phyloP scores from a whole-genome alignment of 2,113 vertebrate genomes.

The Xiphophorus couchianus region DNA sequence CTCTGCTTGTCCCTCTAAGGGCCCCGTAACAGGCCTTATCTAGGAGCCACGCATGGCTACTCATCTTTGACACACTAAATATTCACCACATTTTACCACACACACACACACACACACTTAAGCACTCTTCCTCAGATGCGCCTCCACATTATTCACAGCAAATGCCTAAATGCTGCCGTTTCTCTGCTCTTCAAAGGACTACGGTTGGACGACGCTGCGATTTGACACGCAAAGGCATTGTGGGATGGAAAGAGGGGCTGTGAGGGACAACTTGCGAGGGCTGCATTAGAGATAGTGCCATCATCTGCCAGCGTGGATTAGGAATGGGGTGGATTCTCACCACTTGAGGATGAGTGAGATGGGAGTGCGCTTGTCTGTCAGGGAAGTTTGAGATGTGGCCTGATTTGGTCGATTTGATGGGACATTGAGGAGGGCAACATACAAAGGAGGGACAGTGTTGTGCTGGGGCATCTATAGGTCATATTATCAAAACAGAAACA shows the following conservation, averaged over 20 bases:
- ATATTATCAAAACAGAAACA: too few species aligned
- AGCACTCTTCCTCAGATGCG: conserved; percentile 16
- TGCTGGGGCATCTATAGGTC: not conserved
- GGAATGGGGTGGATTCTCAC: conserved; percentile 31
- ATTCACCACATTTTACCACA: conserved; percentile 34
- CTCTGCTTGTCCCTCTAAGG: conserved; percentile 68
- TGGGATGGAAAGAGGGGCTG: conserved; percentile 48
- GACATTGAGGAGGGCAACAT: not conserved
- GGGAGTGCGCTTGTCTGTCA: conserved; percentile 26
- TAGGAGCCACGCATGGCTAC: conserved; percentile 51
- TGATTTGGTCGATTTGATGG: conserved; percentile 3
- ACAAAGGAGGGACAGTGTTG: not conserved
- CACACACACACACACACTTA: not conserved
- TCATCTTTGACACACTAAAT: conserved; percentile 64
- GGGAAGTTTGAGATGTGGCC: not conserved
- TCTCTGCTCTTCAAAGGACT: conserved; percentile 47
- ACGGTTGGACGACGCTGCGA: conserved; percentile 12
- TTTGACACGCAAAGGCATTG: conserved; percentile 64
- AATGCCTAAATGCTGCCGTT: conserved; percentile 53
- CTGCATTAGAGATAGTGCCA: conserved; percentile 46
- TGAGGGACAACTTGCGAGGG: conserved; percentile 58
- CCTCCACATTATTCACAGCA: conserved; percentile 61
- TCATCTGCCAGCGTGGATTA: conserved; percentile 44
- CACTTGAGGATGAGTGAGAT: conserved; percentile 47
- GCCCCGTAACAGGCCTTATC: conserved; percentile 61